phyloP scores from a whole-genome alignment of 1,140 invertebrate species.

The Atta texana region DNA sequence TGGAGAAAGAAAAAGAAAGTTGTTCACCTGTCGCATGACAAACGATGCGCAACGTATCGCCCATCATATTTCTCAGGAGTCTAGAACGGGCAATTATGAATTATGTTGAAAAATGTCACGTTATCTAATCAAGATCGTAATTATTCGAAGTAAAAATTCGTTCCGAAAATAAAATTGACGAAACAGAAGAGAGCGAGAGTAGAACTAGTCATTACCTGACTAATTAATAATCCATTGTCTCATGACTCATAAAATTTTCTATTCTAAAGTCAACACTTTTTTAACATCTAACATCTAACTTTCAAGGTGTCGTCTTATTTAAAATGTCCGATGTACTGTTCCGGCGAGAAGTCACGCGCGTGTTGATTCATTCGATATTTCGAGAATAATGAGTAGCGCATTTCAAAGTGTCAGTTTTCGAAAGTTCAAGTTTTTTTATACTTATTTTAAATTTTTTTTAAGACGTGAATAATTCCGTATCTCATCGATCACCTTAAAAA shows the following conservation, averaged over 20 bases:
- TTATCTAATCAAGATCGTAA: not conserved
- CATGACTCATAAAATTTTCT: not conserved
- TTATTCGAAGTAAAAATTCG: not conserved
- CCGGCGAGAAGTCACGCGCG: not conserved
- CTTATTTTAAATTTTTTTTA: not conserved
- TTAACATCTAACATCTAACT: no score
- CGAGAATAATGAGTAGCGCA: not conserved
- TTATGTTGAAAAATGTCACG: not conserved
- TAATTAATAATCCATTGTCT: not conserved
- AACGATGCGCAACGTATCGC: no score
- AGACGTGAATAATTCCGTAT: not conserved
- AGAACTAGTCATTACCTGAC: not conserved
- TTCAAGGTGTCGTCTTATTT: not conserved
- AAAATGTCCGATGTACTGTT: not conserved
- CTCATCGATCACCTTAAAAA: not conserved
- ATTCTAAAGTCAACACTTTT: not conserved
- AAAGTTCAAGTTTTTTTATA: not conserved
- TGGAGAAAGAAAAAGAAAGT: no score
- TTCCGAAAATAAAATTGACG: not conserved
- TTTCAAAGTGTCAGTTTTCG: not conserved
- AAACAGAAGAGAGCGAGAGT: not conserved
- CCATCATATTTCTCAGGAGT: no score
- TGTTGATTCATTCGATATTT: slow-evolving; percentile 31
- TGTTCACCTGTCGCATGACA: no score
- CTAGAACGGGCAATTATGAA: not conserved